These are phyloP conservation scores for Atopsyche davidsoni DNA, from an alignment of 1,140 invertebrate species.

Conservation along the genomic window DNA sequence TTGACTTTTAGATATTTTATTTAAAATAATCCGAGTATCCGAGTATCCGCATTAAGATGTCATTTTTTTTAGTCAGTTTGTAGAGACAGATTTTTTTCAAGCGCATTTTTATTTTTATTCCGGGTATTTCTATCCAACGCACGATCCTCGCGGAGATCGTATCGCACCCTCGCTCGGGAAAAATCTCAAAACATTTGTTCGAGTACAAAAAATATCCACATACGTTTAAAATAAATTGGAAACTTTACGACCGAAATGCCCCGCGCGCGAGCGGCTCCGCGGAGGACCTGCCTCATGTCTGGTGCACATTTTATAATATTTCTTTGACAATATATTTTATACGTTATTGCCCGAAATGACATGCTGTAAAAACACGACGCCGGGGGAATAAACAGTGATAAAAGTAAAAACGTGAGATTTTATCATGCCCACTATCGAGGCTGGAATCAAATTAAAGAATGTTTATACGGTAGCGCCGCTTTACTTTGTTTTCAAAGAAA, in stretches of 20 bases:
- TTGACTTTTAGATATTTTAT: too few species aligned
- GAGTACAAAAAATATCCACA: constrained; percentile 25
- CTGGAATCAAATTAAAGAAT: constrained; percentile 28
- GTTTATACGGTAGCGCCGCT: constrained; percentile 18
- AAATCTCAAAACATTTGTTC: constrained; percentile 25
- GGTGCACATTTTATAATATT: constrained; percentile 11
- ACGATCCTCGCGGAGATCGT: constrained; percentile 16
- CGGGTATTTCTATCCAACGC: constrained; percentile 8
- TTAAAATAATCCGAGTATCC: too few species aligned
- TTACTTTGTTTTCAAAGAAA: constrained; percentile 27
- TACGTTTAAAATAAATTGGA: constrained; percentile 30
- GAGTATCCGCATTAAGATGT: neutral
- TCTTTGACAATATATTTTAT: constrained; percentile 21
- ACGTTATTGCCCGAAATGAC: constrained; percentile 24
- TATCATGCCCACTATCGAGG: constrained; percentile 14
- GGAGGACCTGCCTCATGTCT: constrained; percentile 11
- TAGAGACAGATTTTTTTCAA: neutral
- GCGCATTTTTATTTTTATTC: constrained; percentile 11
- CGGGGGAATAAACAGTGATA: constrained; percentile 15
- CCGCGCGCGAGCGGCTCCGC: constrained; percentile 9
- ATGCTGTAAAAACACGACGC: constrained; percentile 19
- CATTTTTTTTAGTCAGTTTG: neutral
- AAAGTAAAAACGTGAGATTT: constrained; percentile 25
- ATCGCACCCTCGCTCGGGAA: constrained; percentile 19
- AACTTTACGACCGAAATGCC: constrained; percentile 27